Evolutionary conservation across 2,888 invertebrate genomes (phyloP), one percentile per base, ranked within the genome.

Genomic region (Tortrix viridana): DNA sequence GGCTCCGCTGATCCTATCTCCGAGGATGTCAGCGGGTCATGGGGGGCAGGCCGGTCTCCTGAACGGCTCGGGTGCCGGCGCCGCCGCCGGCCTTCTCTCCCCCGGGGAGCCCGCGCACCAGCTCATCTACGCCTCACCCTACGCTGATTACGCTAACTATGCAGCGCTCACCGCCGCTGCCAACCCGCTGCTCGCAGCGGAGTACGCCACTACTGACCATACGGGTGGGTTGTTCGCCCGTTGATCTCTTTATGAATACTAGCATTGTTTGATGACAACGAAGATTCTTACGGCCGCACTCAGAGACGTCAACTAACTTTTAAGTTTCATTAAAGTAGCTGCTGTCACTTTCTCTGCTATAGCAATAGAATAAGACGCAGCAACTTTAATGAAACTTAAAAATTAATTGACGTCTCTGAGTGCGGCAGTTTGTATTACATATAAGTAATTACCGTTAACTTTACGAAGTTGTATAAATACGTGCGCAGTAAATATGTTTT

Each of bases 1-100:
- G 26, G 98, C 98, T 0, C 98, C 98, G 2, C 93, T 98, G 80
- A 98, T 99, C 76, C 94, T 98, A 68, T 97, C 98, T 47, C 97
- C 97, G 65, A 94, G 98, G 74, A 96, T 97, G 95, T 96, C 96
- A 14, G 96, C 95, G 67, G 96, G 95, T 65, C 97, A 95, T 59
- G 94, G 96, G 66, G 96, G 95, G 46, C 95, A 96, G 53, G 95
- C 93, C 49, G 95, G 93, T 64, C 92, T 96, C 20, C 94, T 95
- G 20, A 94, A 93, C 69, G 91, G 91, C 18, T 79, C 87, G 0
- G 82, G 84, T 47, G 84, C 85, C 0, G 85, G 88, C 19, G 88
- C 85, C 5, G 86, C 87, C 0, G 88, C 89, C 1, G 90, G 91
- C 0, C 79, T 92, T 16, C 84, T 92, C n/a, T 89, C 92, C 2